Conservation (phyloP, 2,888 invertebrate species). For the Didymodactylos carnosus region DNA sequence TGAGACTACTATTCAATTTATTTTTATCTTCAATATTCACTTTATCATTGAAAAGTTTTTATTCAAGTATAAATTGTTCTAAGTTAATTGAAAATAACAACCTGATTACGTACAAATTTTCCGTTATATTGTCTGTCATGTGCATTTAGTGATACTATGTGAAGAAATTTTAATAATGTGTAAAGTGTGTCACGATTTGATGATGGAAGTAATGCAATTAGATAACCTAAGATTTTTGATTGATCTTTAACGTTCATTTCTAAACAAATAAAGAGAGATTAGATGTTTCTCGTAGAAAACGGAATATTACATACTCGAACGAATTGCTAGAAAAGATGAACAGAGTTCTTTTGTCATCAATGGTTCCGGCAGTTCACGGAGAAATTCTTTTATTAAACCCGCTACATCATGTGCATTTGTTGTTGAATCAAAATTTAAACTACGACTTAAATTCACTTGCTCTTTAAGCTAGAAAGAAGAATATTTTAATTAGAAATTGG, state of each 20-base stretch:
- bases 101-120: conserved; percentile 21
- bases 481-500: not conserved
- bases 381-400: conserved; percentile 21
- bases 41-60: too few relatives aligned
- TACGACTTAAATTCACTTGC: not conserved
- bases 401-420: conserved; percentile 7
- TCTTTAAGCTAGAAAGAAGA: conserved; percentile 3
- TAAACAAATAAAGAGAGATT: conserved; percentile 15
- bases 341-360: conserved; percentile 70
- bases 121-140: conserved; percentile 44
- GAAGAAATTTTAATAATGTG: conserved; percentile 59
- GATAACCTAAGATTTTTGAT: conserved; percentile 58
- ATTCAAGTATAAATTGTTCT: too few relatives aligned
- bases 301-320: not conserved
- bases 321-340: conserved; percentile 65
- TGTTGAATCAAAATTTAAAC: not conserved
- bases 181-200: conserved; percentile 71
- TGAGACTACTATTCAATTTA: too few relatives aligned
- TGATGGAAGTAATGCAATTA: conserved; percentile 63
- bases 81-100: too few relatives aligned
- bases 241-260: conserved; percentile 39
- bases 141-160: conserved; percentile 52
- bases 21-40: not conserved
- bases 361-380: conserved; percentile 74
- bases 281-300: too few relatives aligned